Evolutionary conservation across 2,888 invertebrate genomes (phyloP).

Genomic region (Eledone cirrhosa): DNA sequence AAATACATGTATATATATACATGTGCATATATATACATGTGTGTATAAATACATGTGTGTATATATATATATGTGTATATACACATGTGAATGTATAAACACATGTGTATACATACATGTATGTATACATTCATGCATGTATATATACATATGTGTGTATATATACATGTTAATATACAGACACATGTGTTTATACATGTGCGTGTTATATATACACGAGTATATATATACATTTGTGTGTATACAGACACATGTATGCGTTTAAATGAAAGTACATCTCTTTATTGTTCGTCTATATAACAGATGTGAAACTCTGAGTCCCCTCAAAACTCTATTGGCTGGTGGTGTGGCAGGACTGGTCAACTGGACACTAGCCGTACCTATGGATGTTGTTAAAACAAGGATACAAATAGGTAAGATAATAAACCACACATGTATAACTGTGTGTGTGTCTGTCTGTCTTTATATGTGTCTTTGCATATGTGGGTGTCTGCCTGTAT

Average conservation of each 20-base stretch:
- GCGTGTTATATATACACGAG: no score
- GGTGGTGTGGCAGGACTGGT: no score
- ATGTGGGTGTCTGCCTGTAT: background rate
- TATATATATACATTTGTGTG: background rate
- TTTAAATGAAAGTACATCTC: background rate
- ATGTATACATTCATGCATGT: background rate
- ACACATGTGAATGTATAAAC: background rate
- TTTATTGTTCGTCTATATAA: background rate
- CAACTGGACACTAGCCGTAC: no score
- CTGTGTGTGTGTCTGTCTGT: background rate
- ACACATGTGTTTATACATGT: no score
- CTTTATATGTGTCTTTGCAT: background rate
- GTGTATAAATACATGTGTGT: background rate
- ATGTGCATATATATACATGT: background rate
- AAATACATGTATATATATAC: background rate
- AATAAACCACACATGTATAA: background rate
- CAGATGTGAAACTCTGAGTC: background rate
- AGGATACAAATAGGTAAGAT: background rate
- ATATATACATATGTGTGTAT: background rate
- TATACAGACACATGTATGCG: background rate
- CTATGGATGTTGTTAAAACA: no score
- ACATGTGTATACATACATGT: background rate
- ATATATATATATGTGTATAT: background rate
- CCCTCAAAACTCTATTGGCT: no score
- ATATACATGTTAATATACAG: background rate